phyloP scores from a whole-genome alignment of 2,888 invertebrate genomes.

The Lepidocyrtoides sp. region DNA sequence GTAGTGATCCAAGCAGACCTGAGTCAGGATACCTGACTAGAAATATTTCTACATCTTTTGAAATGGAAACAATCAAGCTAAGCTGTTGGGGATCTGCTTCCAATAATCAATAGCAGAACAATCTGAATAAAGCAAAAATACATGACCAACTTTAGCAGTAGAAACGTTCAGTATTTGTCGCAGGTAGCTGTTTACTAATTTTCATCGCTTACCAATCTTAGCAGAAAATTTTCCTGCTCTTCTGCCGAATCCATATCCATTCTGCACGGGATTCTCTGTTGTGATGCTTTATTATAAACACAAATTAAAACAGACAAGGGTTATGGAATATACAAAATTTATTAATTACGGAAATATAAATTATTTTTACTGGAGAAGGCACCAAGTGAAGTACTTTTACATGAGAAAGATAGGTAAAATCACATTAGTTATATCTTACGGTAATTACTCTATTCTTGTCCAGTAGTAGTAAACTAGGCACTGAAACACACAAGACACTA shows the following conservation, averaged over 20 bases:
- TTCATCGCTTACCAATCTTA: conserved; percentile 73
- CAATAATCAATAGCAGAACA: conserved; percentile 72
- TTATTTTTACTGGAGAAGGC: neutral
- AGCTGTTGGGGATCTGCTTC: conserved; percentile 52
- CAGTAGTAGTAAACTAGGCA: neutral
- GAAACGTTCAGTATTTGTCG: neutral
- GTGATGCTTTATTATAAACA: neutral
- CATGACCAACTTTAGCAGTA: neutral
- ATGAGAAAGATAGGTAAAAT: neutral
- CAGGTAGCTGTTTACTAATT: neutral
- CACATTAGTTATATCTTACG: neutral
- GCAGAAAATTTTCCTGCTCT: conserved; percentile 74
- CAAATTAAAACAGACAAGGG: too few relatives aligned
- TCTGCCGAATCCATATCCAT: conserved; percentile 69
- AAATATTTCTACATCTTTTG: neutral
- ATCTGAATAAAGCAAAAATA: conserved; percentile 46
- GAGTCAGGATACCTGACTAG: conserved; percentile 43
- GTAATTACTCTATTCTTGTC: neutral
- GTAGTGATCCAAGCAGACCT: too few relatives aligned
- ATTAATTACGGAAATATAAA: too few relatives aligned
- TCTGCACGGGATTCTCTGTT: neutral
- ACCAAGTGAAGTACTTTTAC: neutral
- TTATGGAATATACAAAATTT: neutral
- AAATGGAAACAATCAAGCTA: neutral
- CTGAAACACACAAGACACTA: neutral